Evolutionary conservation across 2,888 invertebrate genomes (phyloP), one percentile per base, ranked within the genome.

Genomic region (Celastrina argiolus): DNA sequence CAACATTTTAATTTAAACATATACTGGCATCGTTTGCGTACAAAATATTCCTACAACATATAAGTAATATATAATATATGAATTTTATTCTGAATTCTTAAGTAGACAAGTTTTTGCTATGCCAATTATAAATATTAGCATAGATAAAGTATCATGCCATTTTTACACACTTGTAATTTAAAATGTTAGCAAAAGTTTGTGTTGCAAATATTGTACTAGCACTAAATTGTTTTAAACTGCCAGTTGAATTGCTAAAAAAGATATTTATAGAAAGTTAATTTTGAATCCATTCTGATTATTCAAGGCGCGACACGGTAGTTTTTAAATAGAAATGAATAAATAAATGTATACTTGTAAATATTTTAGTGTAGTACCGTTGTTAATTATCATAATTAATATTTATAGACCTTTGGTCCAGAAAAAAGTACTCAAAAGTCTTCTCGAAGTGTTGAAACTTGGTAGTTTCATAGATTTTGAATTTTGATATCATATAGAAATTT

Each of bases 111-210:
- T 51, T 51, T 51, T 26, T 51, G 51, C 6, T 26, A 51, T 22
- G 51, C 14, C 22, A 51, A 51, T 51, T 51, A 51, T 51, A n/a
- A n/a, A n/a, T 51, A 22, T 26, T 51, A 51, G 51, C 51, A 51
- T 51, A 51, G 22, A 51, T 51, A 12, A 51, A 26, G 36, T 10
- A 36, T 3, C 18, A 4, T 22, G 4, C 12, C 10, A 51, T 22
- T 51, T 22, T 22, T 45, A 18, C 8, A 22, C 18, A 18, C 45
- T 18, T 42, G 0, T 42, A 8, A 8, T 42, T 16, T 42, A 16
- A 42, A 42, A 45, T 41, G 31, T 31, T 31, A 31, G 7, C 0
- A 7, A 28, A 28, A 41, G 8, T 45, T 18, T 45, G 7, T 42
- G 7, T 45, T 45, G 4, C 16, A 42, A 41, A 42, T 41, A 41